Base-by-base conservation (phyloP, 2,113 vertebrate genomes). In the Parotia lawesii region DNA sequence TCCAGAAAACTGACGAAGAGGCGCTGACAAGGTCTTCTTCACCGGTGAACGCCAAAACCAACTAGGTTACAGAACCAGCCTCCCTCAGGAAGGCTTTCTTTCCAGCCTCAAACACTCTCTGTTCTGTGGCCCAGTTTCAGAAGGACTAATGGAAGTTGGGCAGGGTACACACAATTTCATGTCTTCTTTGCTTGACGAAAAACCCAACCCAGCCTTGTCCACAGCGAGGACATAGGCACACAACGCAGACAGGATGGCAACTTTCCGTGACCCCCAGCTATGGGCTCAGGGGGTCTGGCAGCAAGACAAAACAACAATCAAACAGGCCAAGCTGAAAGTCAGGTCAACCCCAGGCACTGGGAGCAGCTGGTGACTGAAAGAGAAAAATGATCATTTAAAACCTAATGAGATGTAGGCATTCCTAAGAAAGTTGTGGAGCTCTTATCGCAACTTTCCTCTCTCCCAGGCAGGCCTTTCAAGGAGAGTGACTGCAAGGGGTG, bases 91-190 rank as follows among this genome's bases (percentile, higher is more conserved):
- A 58, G 27, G 22, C 42, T 75, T 77, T 15, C 89, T 44, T 48
- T 44, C 62, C 10, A 64, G 62, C 29, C 27, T 65, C 42, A 17
- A 10, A 42, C 33, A 69, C 25, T 6, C 53, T 42, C 45, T 3
- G 1, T 18, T 62, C 62, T 1, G 0, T 0, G 14, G 53, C 92
- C 90, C 92, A 73, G 15, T 88, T 93, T 83, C 60, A 53, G 91
- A 83, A 95, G 67, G 78, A 90, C 74, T 79, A 85, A 91, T 25
- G 31, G 83, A 95, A 83, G 82, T 14, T 94, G 70, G 50, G 35
- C 0, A 3, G 22, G 7, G 89, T 51, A 40, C 1, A 2, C 35
- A 64, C 6, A 22, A 15, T 57, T 85, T 60, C 42, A 82, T 37
- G 42, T 75, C 48, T 75, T 51, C 50, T 19, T 27, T 54, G 45